Percentiles rank a stretch among this genome's conserved stretches.
phyloP scores from a whole-genome alignment of 2,888 invertebrate genomes.

The Cephus runcator region DNA sequence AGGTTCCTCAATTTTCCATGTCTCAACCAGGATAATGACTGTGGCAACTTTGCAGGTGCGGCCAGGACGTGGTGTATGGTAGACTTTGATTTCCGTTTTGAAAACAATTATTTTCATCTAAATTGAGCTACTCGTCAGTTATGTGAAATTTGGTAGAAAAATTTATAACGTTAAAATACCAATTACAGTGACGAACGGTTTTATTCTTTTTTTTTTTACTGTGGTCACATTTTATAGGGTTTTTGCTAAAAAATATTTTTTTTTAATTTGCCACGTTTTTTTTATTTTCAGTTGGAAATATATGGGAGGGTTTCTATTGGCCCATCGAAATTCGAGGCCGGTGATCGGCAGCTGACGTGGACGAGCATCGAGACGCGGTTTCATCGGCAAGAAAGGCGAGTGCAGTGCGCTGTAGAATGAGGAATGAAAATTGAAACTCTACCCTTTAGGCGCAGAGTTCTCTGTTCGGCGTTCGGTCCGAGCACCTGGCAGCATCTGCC shows the following conservation, averaged over 20 bases:
- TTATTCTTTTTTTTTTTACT: background rate
- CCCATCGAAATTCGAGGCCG: background rate
- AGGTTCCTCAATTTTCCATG: conserved; percentile 42
- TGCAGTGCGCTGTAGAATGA: conserved; percentile 20
- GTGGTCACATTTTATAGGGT: too few relatives aligned
- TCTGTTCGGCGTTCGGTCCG: conserved; percentile 15
- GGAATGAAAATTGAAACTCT: conserved; percentile 44
- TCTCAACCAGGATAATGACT: conserved; percentile 23
- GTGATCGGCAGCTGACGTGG: conserved; percentile 28
- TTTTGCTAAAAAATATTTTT: too few relatives aligned
- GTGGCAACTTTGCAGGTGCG: conserved; percentile 20
- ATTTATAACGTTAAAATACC: background rate
- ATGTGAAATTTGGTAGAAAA: background rate
- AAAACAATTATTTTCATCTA: background rate
- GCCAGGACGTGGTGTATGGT: background rate
- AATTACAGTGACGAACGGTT: background rate
- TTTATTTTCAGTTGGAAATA: background rate
- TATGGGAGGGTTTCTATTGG: background rate
- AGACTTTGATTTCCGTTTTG: conserved; percentile 15
- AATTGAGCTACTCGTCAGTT: background rate
- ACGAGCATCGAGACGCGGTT: background rate
- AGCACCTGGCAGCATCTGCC: conserved; percentile 54
- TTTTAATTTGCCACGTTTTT: background rate
- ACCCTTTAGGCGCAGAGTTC: conserved; percentile 38
- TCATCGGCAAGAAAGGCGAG: background rate